phyloP scores from a whole-genome alignment of 2,113 vertebrate genomes.

The Tachysurus fulvidraco region DNA sequence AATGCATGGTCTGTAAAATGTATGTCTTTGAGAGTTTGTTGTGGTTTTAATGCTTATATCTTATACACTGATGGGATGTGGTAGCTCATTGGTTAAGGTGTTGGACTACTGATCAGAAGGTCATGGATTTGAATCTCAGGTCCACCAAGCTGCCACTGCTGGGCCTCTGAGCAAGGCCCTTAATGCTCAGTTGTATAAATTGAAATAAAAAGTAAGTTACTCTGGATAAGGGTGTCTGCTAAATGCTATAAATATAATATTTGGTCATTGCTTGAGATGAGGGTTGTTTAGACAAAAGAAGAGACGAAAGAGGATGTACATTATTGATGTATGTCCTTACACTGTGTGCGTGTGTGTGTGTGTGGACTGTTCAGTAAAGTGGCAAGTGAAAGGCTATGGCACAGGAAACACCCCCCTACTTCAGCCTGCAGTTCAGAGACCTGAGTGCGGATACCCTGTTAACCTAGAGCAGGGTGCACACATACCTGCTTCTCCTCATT shows the following conservation, averaged over 20 bases:
- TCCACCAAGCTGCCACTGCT: no score
- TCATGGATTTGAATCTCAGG: no score
- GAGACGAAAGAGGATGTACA: background rate
- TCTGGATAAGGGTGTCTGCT: no score
- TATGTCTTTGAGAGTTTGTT: background rate
- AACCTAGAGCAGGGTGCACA: conserved; percentile 70
- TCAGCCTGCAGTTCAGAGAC: conserved; percentile 62
- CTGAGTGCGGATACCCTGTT: conserved; percentile 71
- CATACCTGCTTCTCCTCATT: conserved; percentile 78
- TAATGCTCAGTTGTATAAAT: no score
- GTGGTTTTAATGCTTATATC: background rate
- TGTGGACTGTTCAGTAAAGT: conserved; percentile 61
- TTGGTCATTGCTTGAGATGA: background rate
- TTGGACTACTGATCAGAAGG: no score
- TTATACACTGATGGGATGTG: no score
- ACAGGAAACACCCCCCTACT: conserved; percentile 72
- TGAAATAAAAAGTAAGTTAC: no score
- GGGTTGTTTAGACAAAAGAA: background rate
- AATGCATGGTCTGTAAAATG: background rate
- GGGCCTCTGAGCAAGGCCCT: no score
- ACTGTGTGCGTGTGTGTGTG: conserved; percentile 30
- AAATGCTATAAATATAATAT: background rate
- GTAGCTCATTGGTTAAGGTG: no score
- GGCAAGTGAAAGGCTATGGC: conserved; percentile 65
- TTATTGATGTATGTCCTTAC: conserved; percentile 3